Conservation (phyloP, 2,113 vertebrate species). For the Arvicanthis niloticus region DNA sequence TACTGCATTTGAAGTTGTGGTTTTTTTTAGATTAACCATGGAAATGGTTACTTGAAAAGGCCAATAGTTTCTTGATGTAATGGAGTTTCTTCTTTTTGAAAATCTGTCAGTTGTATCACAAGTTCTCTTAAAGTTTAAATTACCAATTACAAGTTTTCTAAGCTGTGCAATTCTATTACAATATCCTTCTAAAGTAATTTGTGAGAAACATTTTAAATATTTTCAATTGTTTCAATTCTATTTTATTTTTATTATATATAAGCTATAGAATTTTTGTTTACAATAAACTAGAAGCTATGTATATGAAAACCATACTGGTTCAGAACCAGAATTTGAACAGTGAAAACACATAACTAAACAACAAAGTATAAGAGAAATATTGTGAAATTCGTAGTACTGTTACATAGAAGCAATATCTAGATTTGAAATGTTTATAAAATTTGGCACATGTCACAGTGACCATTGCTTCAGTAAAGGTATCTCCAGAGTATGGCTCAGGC, state of each 20-base stretch:
- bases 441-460: neutral
- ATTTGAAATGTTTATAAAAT: neutral
- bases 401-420: neutral
- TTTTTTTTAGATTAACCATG: conserved; percentile 37
- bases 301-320: neutral
- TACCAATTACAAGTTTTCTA: conserved; percentile 52
- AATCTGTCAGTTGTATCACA: conserved; percentile 62
- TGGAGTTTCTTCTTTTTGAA: conserved; percentile 62
- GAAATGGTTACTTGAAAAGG: conserved; percentile 73
- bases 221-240: conserved; percentile 21
- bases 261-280: neutral
- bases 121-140: conserved; percentile 56
- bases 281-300: conserved; percentile 8
- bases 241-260: conserved; percentile 14
- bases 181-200: conserved; percentile 41
- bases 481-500: neutral
- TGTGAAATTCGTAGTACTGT: neutral
- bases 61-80: conserved; percentile 60
- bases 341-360: neutral
- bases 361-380: neutral
- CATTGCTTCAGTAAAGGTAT: neutral
- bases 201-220: conserved; percentile 37
- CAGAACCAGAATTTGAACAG: neutral
- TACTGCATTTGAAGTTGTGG: conserved; percentile 29
- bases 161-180: neutral